Percentiles rank a stretch among this genome's conserved stretches.
Evolutionary conservation across 2,888 invertebrate species (phyloP).

Genomic region (Cistogaster globosa): DNA sequence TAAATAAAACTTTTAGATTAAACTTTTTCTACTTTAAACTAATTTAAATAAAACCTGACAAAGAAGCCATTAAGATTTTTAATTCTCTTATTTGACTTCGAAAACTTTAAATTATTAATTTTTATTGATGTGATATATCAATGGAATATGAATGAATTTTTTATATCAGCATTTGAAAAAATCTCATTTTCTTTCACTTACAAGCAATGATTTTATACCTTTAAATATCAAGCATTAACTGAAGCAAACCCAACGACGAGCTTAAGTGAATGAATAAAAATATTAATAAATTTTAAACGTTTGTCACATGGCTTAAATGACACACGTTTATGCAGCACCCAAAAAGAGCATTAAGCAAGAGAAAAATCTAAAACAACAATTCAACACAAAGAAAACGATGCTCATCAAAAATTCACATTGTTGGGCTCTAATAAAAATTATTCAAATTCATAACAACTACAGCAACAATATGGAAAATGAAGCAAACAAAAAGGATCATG

Average conservation of each 20-base stretch:
- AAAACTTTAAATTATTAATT: too few species aligned
- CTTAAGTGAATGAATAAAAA: slow-evolving; percentile 57
- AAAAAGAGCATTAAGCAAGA: slow-evolving; percentile 12
- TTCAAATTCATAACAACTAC: slow-evolving; percentile 76
- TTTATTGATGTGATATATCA: too few species aligned
- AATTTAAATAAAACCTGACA: too few species aligned
- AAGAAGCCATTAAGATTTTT: too few species aligned
- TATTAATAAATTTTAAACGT: slow-evolving; percentile 71
- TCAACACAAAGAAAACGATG: slow-evolving; percentile 36
- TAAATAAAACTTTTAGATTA: too few species aligned
- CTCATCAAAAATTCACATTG: slow-evolving; percentile 80
- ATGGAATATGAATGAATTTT: too few species aligned
- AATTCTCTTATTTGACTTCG: too few species aligned
- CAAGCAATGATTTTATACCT: slow-evolving; percentile 15
- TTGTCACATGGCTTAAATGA: slow-evolving; percentile 70
- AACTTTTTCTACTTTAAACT: too few species aligned
- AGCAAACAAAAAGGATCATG: slow-evolving; percentile 38
- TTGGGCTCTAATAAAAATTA: slow-evolving; percentile 77
- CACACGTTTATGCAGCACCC: slow-evolving; percentile 60
- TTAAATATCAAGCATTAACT: slow-evolving; percentile 4
- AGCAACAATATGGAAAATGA: slow-evolving; percentile 24
- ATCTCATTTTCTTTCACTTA: too few species aligned
- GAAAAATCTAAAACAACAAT: slow-evolving; percentile 53
- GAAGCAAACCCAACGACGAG: slow-evolving; percentile 11
- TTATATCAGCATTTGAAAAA: too few species aligned